A percentile compares a stretch with the other conserved stretches of the same genome.
Evolutionary conservation across 2,797 vertebrate genomes (phyloP).

Genomic region (Numenius phaeopus): DNA sequence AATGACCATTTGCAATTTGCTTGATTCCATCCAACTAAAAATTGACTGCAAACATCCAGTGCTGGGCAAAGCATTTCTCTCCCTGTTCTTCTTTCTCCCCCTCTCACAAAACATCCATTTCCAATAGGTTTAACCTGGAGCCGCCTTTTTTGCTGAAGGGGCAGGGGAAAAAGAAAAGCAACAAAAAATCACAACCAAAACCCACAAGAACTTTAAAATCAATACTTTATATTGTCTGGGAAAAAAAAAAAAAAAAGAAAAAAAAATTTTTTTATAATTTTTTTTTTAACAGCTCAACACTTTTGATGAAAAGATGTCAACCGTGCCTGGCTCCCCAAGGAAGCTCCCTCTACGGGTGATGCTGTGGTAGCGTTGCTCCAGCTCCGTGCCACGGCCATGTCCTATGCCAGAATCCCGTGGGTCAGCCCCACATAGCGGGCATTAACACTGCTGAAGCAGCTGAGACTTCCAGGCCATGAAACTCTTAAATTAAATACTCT

Average conservation of each 20-base stretch:
- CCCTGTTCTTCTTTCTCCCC: fast-evolving
- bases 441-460: background rate
- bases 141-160: background rate
- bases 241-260: no score
- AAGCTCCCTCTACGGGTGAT: conserved; percentile 67
- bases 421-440: background rate
- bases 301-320: background rate
- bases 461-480: background rate
- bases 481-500: background rate
- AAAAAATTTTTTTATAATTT: background rate
- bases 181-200: no score
- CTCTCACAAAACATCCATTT: background rate
- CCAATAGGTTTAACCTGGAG: background rate
- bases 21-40: background rate
- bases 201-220: background rate
- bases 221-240: background rate
- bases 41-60: background rate
- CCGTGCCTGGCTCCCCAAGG: background rate
- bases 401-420: background rate
- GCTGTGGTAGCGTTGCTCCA: conserved; percentile 6
- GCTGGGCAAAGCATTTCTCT: background rate
- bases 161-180: fast-evolving
- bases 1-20: background rate
- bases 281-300: background rate
- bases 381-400: background rate